Percentiles rank a stretch among this genome's conserved stretches.
Conservation (phyloP, 2,888 invertebrate species). For the Electrophaes corylata region DNA sequence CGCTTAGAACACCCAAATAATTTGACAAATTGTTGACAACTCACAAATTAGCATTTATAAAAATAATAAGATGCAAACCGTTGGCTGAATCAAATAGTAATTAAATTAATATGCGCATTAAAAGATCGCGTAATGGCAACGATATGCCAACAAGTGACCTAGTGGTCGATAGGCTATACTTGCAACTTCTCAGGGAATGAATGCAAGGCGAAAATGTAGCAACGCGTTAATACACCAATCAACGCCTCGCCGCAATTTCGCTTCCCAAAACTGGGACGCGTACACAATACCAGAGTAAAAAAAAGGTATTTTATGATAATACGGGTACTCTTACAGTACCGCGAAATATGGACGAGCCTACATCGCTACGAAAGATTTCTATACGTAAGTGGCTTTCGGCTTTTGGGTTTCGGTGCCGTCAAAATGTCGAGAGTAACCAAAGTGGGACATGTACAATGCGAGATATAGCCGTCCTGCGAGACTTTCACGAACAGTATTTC, state of each 20-base stretch:
- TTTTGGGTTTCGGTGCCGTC: constrained; percentile 78
- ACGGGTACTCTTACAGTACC: constrained; percentile 58
- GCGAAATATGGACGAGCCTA: constrained; percentile 45
- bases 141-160: constrained; percentile 66
- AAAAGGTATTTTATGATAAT: constrained; percentile 36
- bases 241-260: constrained; percentile 70
- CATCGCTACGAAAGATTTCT: constrained; percentile 65
- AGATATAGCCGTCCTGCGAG: constrained; percentile 78
- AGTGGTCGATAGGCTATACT: constrained; percentile 70
- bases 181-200: constrained; percentile 78
- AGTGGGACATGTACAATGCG: constrained; percentile 77
- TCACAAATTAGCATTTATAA: constrained; percentile 1
- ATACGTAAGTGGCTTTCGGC: constrained; percentile 61
- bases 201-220: constrained; percentile 81
- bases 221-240: constrained; percentile 76
- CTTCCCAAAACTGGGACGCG: constrained; percentile 77
- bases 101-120: constrained; percentile 35
- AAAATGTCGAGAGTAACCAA: constrained; percentile 71
- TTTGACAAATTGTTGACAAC: constrained; percentile 1
- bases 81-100: constrained; percentile 15
- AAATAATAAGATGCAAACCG: neutral
- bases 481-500: constrained; percentile 81
- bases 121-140: constrained; percentile 41
- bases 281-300: constrained; percentile 55
- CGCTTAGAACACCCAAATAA: constrained; percentile 20